Evolutionary conservation across 2,888 invertebrate genomes (phyloP), one percentile per base, ranked within the genome.

Genomic region (Alsophila aescularia): DNA sequence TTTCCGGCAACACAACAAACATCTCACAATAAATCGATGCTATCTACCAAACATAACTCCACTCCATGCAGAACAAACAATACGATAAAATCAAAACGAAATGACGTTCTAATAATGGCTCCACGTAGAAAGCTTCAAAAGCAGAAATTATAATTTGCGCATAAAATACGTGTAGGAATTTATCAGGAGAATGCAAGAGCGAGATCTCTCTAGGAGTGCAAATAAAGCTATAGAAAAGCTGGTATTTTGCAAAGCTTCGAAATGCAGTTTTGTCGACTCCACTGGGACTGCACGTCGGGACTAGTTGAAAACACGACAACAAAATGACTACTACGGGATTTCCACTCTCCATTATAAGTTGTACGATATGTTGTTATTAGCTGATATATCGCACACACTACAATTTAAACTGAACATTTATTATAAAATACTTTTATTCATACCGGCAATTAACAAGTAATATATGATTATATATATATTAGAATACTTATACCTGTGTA

Each of bases 11-110:
- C 36, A 14, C 13, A 27, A 27, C 2, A 27, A 6, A n/a, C 24
- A 39, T 24, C 31, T 10, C 7, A 18, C 24, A 35, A 24, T 9
- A 32, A 21, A 42, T 14, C 37, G 1, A 18, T 16, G 31, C 41
- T 34, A 49, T 24, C 35, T 39, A 49, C 18, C n/a, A 41, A 13
- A 39, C 21, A 44, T n/a, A 34, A 44, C 12, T 9, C 14, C 35
- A 47, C 50, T 21, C 35, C 51, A 42, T 51, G 47, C 42, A 43
- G 35, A 47, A 45, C 27, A 36, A 55, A 51, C 16, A 49, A 32
- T 29, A 37, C 16, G 10, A 42, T 14, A 32, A 13, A 44, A 34
- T 16, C 2, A 15, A 51, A 47, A 14, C 8, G 3, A 43, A 40
- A 0, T 2, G 36, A n/a, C 6, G 2, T 12, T 2, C 10, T n/a